Base-by-base conservation (phyloP, 2,113 vertebrate species). In the Girardinichthys multiradiatus region DNA sequence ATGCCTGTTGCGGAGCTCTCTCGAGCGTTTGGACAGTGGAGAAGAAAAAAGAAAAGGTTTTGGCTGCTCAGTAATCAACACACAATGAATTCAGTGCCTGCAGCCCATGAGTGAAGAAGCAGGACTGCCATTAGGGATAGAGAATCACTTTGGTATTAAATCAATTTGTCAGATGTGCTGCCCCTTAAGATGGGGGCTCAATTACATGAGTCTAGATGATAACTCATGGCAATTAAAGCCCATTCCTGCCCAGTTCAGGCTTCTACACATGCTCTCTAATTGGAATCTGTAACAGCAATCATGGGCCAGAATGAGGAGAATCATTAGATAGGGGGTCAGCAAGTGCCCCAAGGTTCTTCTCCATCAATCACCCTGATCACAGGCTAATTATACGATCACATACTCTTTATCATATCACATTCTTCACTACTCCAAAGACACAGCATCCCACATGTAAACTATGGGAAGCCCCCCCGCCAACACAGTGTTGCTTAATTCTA, bases 151-250 rank as follows among this genome's bases (percentile, higher is more conserved):
- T 88, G 87, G 84, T 93, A 92, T 92, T 93, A 93, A 92, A 94
- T 94, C 91, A 93, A 92, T 94, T 94, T 92, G 93, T 94, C 93
- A 94, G 93, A 89, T 74, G 85, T 82, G 90, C 86, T 82, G 86
- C 89, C 89, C 91, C 90, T 90, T 86, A 90, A 91, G 90, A 90
- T 87, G 85, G 82, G 83, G 85, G 88, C 92, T 92, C 89, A 93
- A 93, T 93, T 93, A 93, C 91, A 91, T 63, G 65, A 90, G 90
- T 83, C 70, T 72, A 66, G 88, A 92, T 89, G 83, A 93, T 93
- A 93, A 93, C 91, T 93, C 90, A 89, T 63, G 73, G 92, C 90
- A 92, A 94, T 94, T 92, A 93, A 93, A 84, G 87, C 77, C 89
- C 80, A 88, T 91, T 92, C 85, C 88, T 90, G 82, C 86, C 60